Evolutionary conservation across 2,113 vertebrate species (phyloP).

Genomic region (Anguilla japonica): DNA sequence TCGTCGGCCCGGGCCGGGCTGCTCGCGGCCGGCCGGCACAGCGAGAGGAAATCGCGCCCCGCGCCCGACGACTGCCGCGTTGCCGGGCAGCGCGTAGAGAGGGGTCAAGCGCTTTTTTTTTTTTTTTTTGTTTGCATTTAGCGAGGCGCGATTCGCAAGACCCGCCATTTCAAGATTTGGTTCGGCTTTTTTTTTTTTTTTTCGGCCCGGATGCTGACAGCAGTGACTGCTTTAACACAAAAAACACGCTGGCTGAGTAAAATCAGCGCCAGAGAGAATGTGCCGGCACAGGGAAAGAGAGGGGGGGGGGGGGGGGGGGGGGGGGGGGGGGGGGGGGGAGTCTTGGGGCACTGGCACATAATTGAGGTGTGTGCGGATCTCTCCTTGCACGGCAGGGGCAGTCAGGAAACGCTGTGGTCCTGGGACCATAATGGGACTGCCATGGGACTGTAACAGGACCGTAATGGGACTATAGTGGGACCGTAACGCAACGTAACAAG

Average conservation of each 20-base stretch:
- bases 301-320: too few species aligned
- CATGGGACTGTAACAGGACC: too few species aligned
- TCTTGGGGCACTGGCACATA: constrained; percentile 61
- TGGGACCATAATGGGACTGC: too few species aligned
- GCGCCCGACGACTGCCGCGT: constrained; percentile 15
- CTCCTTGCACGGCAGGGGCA: too few species aligned
- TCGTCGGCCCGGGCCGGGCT: constrained; percentile 24
- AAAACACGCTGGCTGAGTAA: not conserved
- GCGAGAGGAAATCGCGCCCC: constrained; percentile 40
- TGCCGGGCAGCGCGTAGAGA: constrained; percentile 23
- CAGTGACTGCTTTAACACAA: not conserved
- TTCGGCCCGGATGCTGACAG: not conserved
- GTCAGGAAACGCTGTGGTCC: too few species aligned
- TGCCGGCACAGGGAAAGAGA: constrained; percentile 39
- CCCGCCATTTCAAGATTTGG: constrained; percentile 44
- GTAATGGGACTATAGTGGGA: too few species aligned
- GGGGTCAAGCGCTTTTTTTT: constrained; percentile 49
- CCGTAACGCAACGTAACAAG: too few species aligned
- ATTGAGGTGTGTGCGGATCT: constrained; percentile 44
- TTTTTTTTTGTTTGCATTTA: constrained; percentile 20
- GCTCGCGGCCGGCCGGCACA: constrained; percentile 28
- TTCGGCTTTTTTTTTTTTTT: not conserved
- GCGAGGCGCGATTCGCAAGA: constrained; percentile 32
- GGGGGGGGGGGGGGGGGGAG: too few species aligned
- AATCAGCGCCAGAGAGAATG: not conserved